Percentiles rank a stretch among this genome's conserved stretches.
These are phyloP conservation scores for Dasypus novemcinctus DNA, from an alignment of 2,113 vertebrate genomes.

Conservation along the genomic window DNA sequence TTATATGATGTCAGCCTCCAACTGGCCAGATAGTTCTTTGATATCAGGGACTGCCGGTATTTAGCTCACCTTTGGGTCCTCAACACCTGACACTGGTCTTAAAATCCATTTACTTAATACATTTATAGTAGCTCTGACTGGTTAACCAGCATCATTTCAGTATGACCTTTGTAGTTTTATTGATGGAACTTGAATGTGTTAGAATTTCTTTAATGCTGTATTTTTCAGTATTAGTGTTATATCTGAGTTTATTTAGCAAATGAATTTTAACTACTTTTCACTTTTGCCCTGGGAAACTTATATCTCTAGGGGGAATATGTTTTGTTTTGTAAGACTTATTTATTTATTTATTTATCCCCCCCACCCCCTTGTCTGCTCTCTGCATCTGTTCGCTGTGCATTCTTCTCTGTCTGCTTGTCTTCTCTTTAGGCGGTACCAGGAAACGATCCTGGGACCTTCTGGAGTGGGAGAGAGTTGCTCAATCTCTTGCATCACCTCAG, in stretches of 20 bases:
- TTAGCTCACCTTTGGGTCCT: neutral
- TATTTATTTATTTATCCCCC: too few species aligned
- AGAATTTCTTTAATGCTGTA: constrained; percentile 14
- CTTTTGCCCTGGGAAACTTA: neutral
- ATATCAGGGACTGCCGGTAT: neutral
- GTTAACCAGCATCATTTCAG: neutral
- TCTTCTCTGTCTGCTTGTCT: too few species aligned
- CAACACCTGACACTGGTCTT: neutral
- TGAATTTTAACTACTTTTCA: constrained; percentile 11
- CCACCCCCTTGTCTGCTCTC: too few species aligned
- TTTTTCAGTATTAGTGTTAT: constrained; percentile 34
- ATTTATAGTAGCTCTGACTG: neutral
- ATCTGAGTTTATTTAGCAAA: constrained; percentile 17
- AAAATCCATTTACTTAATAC: neutral
- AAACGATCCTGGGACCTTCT: too few species aligned
- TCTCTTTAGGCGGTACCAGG: too few species aligned
- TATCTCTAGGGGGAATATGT: neutral
- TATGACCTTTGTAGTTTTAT: neutral
- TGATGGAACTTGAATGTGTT: neutral
- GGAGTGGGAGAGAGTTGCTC: too few species aligned
- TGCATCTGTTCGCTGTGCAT: too few species aligned
- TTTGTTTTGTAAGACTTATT: too few species aligned
- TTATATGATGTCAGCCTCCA: neutral
- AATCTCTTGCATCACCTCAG: too few species aligned
- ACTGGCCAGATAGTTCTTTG: neutral